These are phyloP conservation scores for Oryzias melastigma DNA, from an alignment of 2,113 vertebrate genomes.

Conservation along the genomic window DNA sequence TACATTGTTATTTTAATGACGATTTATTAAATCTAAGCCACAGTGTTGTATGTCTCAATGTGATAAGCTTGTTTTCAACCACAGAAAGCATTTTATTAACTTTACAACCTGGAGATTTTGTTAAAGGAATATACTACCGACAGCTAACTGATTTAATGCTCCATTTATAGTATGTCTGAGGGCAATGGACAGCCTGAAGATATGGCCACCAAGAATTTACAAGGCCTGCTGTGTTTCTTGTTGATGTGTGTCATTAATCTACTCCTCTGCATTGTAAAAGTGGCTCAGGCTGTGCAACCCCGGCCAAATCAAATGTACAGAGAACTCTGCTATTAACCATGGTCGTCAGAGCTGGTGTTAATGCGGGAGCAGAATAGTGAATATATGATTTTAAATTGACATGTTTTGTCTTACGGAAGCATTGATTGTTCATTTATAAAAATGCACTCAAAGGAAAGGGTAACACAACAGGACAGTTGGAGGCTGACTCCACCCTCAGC, in stretches of 20 bases:
- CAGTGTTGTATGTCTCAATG: neutral
- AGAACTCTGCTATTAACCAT: neutral
- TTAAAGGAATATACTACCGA: neutral
- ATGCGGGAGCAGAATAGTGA: neutral
- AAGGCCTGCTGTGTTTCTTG: constrained; percentile 4
- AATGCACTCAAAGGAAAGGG: too few relatives aligned
- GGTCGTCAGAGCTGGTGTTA: neutral
- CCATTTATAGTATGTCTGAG: constrained; percentile 3
- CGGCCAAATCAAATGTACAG: neutral
- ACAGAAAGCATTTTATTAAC: neutral
- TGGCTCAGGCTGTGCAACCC: neutral
- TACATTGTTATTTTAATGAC: neutral
- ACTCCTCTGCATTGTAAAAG: neutral
- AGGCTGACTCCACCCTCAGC: too few relatives aligned
- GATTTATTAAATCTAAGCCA: constrained; percentile 1
- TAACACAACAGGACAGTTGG: too few relatives aligned
- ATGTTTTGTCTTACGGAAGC: too few relatives aligned
- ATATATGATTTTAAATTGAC: neutral
- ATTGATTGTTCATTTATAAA: too few relatives aligned
- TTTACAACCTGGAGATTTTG: neutral
- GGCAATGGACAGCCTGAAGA: constrained; percentile 4
- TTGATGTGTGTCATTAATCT: constrained; percentile 17
- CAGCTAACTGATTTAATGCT: constrained; percentile 4
- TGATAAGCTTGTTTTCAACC: neutral
- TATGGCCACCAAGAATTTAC: neutral